Base-by-base conservation (phyloP, 2,797 vertebrate genomes). In the Vespertilio murinus region DNA sequence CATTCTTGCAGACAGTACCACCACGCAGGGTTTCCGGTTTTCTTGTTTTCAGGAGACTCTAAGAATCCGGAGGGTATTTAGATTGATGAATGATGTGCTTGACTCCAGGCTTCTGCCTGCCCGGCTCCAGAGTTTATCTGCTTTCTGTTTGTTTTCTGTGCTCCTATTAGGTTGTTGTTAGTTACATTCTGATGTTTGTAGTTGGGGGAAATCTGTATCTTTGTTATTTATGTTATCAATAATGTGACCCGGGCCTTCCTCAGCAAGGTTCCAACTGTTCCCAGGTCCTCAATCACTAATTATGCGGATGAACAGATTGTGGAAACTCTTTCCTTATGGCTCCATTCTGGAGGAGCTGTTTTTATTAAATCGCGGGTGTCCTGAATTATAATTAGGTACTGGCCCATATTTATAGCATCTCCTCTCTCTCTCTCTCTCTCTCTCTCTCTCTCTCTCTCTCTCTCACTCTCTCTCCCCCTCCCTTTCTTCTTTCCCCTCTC, bases 301-400 rank as follows among this genome's bases (percentile, higher is more conserved):
- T 98, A 98, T 98, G 98, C 98, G 98, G 97, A 98, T 98, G 98
- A 98, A 98, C 98, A 98, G 98, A 98, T 98, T 98, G 98, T 98
- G 96, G 96, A 97, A 98, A 98, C 96, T 97, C 97, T 97, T 98
- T 97, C 98, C 98, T 98, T 98, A 98, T 98, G 98, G 97, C 96
- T 96, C 93, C 97, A 97, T 98, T 98, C 97, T 98, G 98, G 97
- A 98, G 91, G 97, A 97, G 94, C 88, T 97, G 69, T 97, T 98
- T 97, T 97, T 97, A 98, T 97, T 96, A 96, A 97, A 97, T 96
- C 98, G 96, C 59, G 90, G 25, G 79, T 97, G 94, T 35, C 95
- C 97, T 97, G 97, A 98, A 98, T 98, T 98, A 97, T 97, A 97
- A 98, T 97, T 97, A 97, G 95, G 79, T 93, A 90, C 54, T 35